Evolutionary conservation across 1,140 invertebrate species (phyloP).

Genomic region (Drosophila kanapiae): DNA sequence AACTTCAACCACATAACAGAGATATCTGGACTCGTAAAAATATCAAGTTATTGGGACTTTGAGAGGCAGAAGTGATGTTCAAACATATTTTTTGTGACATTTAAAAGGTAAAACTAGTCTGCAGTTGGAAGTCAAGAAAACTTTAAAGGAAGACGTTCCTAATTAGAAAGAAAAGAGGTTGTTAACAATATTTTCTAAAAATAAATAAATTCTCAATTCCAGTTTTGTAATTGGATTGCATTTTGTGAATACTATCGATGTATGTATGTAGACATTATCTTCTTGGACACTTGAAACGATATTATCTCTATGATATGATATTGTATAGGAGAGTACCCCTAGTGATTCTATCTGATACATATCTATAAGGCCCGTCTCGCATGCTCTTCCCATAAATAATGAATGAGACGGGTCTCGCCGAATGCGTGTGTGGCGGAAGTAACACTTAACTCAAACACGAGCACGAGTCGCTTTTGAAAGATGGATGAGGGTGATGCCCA

Average conservation of each 20-base stretch:
- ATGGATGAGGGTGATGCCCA: slow-evolving; percentile 20
- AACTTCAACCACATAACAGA: not conserved
- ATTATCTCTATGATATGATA: no score
- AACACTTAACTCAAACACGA: slow-evolving; percentile 75
- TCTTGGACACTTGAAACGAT: no score
- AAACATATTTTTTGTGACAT: not conserved
- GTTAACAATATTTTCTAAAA: not conserved
- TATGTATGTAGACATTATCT: no score
- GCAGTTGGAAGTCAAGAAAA: not conserved
- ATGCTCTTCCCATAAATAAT: slow-evolving; percentile 50
- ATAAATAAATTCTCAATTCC: not conserved
- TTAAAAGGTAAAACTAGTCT: not conserved
- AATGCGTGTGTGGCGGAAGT: slow-evolving; percentile 70
- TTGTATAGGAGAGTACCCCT: not conserved
- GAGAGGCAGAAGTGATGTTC: not conserved
- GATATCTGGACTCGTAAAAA: slow-evolving; percentile 1
- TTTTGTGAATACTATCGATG: no score
- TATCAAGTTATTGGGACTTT: not conserved
- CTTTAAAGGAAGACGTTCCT: not conserved
- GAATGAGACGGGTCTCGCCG: slow-evolving; percentile 50
- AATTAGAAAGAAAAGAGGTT: not conserved
- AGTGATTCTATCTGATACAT: slow-evolving; percentile 22
- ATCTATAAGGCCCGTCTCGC: slow-evolving; percentile 10
- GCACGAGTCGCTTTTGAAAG: slow-evolving; percentile 17
- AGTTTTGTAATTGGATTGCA: no score